Evolutionary conservation across 2,888 invertebrate genomes (phyloP).

Genomic region (Copidosoma aretas): DNA sequence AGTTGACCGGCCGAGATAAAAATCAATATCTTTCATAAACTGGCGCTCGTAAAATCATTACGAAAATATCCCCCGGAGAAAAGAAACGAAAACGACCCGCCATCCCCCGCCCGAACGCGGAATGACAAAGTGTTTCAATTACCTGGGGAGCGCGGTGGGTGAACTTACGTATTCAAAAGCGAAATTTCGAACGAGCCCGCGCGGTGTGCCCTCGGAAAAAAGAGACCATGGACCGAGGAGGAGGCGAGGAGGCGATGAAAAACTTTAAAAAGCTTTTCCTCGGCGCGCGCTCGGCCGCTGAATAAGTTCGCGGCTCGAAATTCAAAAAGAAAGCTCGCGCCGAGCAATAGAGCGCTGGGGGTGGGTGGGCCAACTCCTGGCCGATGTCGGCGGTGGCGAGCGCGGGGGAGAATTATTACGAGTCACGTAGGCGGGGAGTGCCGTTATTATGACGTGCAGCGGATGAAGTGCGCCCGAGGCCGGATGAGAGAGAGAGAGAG

Average conservation of each 20-base stretch:
- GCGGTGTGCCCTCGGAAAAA: neutral
- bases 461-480: constrained; percentile 40
- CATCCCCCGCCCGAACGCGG: neutral
- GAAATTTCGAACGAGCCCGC: constrained; percentile 34
- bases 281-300: constrained; percentile 15
- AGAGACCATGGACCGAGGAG: neutral
- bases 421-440: constrained; percentile 52
- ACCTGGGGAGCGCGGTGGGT: constrained; percentile 1
- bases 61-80: neutral
- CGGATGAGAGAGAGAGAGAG: constrained; percentile 3
- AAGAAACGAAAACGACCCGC: neutral
- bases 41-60: neutral
- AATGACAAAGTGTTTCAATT: constrained; percentile 34
- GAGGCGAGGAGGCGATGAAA: constrained; percentile 26
- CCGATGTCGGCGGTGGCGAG: constrained; percentile 15
- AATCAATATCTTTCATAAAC: neutral
- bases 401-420: constrained; percentile 51
- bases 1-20: neutral
- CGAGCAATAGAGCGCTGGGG: neutral
- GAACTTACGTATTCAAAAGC: constrained; percentile 36
- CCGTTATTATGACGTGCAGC: constrained; percentile 52
- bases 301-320: constrained; percentile 39
- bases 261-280: constrained; percentile 41
- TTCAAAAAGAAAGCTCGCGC: constrained; percentile 35
- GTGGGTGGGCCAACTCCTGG: neutral